Conservation (phyloP, 1,140 invertebrate species). For the Drosophila kurseongensis region DNA sequence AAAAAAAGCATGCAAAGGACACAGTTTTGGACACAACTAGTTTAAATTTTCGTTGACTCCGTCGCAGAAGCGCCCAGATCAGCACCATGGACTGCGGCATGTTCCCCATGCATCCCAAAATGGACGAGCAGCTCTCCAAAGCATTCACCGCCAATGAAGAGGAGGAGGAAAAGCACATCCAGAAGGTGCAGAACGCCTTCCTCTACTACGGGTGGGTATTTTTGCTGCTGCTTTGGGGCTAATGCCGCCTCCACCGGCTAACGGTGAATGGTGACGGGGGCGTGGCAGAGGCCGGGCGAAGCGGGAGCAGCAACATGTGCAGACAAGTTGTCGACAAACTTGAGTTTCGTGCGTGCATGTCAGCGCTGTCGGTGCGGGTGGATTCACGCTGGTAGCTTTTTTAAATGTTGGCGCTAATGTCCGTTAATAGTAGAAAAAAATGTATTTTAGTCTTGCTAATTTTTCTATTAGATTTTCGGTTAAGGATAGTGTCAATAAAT, state of each 20-base stretch:
- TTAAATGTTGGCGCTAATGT: not conserved
- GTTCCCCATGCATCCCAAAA: conserved; percentile 70
- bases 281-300: not conserved
- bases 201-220: conserved; percentile 68
- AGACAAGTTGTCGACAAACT: conserved; percentile 36
- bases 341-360: conserved; percentile 10
- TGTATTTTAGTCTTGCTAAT: too few species aligned
- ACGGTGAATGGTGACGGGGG: conserved; percentile 3
- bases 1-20: not conserved
- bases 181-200: conserved; percentile 72
- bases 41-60: not conserved
- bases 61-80: conserved; percentile 7
- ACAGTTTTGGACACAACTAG: conserved; percentile 6
- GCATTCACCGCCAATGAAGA: conserved; percentile 63
- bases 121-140: conserved; percentile 57
- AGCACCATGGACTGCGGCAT: conserved; percentile 38
- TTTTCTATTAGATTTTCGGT: too few species aligned
- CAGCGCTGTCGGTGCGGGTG: not conserved
- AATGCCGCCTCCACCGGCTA: conserved; percentile 24
- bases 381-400: not conserved
- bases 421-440: too few species aligned
- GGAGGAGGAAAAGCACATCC: conserved; percentile 66
- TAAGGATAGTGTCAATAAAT: too few species aligned
- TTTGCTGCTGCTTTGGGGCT: conserved; percentile 29
- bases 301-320: conserved; percentile 24